Evolutionary conservation across 1,140 invertebrate genomes (phyloP).

Genomic region (Trichoplusia ni): DNA sequence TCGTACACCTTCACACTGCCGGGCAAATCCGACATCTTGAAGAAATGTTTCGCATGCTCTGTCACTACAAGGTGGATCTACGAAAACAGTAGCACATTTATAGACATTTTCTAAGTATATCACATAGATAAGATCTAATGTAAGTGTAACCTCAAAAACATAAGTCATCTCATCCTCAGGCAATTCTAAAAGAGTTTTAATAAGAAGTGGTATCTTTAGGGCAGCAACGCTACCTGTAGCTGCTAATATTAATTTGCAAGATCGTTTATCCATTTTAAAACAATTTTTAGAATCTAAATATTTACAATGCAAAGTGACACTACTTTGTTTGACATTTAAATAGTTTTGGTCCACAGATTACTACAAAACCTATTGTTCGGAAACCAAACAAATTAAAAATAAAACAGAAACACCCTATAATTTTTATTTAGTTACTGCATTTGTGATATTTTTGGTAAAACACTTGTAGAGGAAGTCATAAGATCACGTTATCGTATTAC

Average conservation of each 20-base stretch:
- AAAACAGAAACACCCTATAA: too few relatives aligned
- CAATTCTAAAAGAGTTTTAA: conserved; percentile 53
- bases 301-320: conserved; percentile 2
- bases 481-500: too few relatives aligned
- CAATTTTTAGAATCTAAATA: conserved; percentile 28
- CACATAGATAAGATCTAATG: not conserved
- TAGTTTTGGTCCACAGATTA: not conserved
- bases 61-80: conserved; percentile 92
- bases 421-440: too few relatives aligned
- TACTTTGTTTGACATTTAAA: not conserved
- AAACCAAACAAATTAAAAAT: not conserved
- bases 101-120: not conserved
- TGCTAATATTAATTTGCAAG: conserved; percentile 60
- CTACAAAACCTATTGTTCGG: not conserved
- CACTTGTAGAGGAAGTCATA: too few relatives aligned
- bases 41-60: conserved; percentile 93
- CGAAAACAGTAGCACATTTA: conserved; percentile 51
- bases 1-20: conserved; percentile 84
- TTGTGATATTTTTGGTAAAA: too few relatives aligned
- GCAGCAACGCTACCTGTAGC: conserved; percentile 72
- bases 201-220: conserved; percentile 64
- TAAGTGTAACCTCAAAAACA: conserved; percentile 57
- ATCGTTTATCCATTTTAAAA: conserved; percentile 36
- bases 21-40: conserved; percentile 85
- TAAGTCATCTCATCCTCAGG: conserved; percentile 34